Base-by-base conservation (phyloP, 2,888 invertebrate genomes). In the Napeogenes sylphis region DNA sequence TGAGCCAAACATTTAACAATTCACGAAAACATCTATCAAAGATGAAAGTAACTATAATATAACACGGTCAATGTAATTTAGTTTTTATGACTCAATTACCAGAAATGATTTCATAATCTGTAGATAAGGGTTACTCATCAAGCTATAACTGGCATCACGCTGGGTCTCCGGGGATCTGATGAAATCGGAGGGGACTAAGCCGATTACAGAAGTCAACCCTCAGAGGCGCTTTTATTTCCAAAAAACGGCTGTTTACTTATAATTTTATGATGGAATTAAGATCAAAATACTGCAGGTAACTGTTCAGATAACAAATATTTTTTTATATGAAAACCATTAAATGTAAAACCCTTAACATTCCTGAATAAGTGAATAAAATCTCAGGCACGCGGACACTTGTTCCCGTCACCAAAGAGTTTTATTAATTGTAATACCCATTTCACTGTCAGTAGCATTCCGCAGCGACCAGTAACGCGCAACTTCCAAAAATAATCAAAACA, bases 361-460 rank as follows among this genome's bases (percentile, higher is more conserved):
- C 65, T 56, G 56, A 61, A 68, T 63, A 67, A 55, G 66, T 65
- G 66, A 68, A 71, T 69, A 75, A 81, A 80, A 83, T 83, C 68
- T 75, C 65, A 75, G 79, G 78, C 74, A 81, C 77, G 77, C 76
- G 73, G 77, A 75, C 81, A 82, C 85, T 82, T 79, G 80, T 81
- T 75, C 73, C 74, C 71, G 66, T 59, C 59, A 61, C 67, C 67
- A 68, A 76, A 87, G 86, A 85, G 87, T 82, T 86, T 87, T 90
- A 90, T 90, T 90, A 88, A 88, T 87, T 87, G 84, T 84, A 78
- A 80, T 81, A 88, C 89, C 88, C 88, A 86, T 85, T 89, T 89
- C 87, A 88, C 86, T 87, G 90, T 88, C 90, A 87, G 81, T 84
- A 81, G 77, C 90, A 88, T 85, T 82, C 87, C 83, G 70, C 69